A percentile compares a stretch with the other conserved stretches of the same genome.
phyloP scores from a whole-genome alignment of 2,113 vertebrate genomes.

The Tyto alba region DNA sequence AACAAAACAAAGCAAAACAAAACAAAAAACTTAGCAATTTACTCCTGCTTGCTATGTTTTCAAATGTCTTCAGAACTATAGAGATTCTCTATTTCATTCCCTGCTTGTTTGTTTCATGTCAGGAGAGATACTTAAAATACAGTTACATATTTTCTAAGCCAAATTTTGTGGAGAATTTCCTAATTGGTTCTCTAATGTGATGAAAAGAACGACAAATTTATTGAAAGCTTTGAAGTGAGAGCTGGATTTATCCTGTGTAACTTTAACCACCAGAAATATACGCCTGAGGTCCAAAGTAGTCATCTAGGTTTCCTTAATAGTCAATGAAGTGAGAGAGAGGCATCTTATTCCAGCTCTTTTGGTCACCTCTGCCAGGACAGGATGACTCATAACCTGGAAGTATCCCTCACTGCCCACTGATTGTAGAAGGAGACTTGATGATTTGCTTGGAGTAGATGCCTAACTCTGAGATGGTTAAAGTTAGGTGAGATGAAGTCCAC shows the following conservation, averaged over 20 bases:
- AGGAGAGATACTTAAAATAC: neutral
- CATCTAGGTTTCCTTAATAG: neutral
- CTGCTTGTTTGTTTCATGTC: neutral
- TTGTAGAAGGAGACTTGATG: neutral
- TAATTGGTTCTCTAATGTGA: neutral
- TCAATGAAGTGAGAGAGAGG: neutral
- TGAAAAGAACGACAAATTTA: neutral
- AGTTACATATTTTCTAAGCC: neutral
- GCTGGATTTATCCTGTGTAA: neutral
- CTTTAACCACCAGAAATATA: neutral
- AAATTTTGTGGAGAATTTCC: neutral
- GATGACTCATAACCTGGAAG: neutral
- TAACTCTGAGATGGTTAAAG: neutral
- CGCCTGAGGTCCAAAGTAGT: neutral
- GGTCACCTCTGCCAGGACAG: neutral
- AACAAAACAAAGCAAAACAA: too few relatives aligned
- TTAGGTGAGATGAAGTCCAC: neutral
- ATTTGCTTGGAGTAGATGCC: neutral
- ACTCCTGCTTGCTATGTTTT: neutral
- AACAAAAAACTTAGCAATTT: neutral
- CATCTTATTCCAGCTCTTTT: neutral
- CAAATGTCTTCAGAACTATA: neutral
- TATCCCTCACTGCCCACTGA: neutral
- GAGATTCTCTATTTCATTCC: neutral
- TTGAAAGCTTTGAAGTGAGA: neutral